phyloP scores from a whole-genome alignment of 2,113 vertebrate species.

The Vimba vimba region DNA sequence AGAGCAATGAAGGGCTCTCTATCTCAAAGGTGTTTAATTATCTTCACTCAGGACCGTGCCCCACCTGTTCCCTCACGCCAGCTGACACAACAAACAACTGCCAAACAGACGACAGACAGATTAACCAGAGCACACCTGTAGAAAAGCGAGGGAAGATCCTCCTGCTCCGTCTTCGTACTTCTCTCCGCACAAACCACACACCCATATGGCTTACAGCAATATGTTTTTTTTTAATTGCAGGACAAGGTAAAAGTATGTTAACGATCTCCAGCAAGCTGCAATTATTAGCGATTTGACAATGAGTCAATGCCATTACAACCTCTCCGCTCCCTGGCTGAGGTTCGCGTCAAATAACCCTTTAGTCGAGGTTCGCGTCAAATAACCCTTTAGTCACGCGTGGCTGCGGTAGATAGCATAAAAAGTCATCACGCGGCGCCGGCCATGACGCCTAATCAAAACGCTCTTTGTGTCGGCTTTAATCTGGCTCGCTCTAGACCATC shows the following conservation, averaged over 20 bases:
- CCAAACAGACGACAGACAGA: constrained; percentile 63
- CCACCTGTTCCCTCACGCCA: constrained; percentile 71
- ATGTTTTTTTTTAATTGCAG: not conserved
- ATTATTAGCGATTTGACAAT: constrained; percentile 16
- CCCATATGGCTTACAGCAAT: not conserved
- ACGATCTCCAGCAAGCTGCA: constrained; percentile 33
- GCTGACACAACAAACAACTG: constrained; percentile 66
- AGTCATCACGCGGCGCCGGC: constrained; percentile 27
- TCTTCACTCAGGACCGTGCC: constrained; percentile 70
- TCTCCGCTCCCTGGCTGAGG: not conserved
- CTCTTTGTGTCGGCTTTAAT: constrained; percentile 51
- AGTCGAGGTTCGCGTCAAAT: constrained; percentile 37
- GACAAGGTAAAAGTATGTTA: constrained; percentile 27
- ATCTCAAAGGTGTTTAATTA: constrained; percentile 77
- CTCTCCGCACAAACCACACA: not conserved
- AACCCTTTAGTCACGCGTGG: constrained; percentile 44
- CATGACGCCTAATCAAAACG: constrained; percentile 47
- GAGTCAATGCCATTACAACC: constrained; percentile 36
- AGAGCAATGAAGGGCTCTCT: constrained; percentile 63
- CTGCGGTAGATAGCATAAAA: constrained; percentile 33
- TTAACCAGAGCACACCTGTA: constrained; percentile 47
- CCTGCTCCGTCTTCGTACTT: not conserved
- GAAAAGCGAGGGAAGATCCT: not conserved
- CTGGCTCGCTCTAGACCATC: constrained; percentile 33
- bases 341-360: constrained; percentile 41